phyloP scores from a whole-genome alignment of 2,888 invertebrate genomes.

The Pyrgus malvae region DNA sequence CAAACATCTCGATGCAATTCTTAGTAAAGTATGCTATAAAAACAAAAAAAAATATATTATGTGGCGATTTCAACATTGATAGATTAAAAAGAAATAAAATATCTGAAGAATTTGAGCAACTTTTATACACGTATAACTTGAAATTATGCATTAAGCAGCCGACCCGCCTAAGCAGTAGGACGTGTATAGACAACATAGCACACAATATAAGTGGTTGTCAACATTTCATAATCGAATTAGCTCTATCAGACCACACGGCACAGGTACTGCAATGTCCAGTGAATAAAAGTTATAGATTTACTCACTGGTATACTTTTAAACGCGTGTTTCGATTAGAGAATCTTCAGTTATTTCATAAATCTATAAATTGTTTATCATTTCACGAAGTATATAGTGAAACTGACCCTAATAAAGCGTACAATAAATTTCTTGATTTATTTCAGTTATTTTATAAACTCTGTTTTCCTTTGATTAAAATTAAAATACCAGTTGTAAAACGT shows the following conservation, averaged over 20 bases:
- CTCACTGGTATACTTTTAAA: background rate
- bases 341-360: background rate
- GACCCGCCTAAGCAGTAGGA: background rate
- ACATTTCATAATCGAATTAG: background rate
- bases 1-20: background rate
- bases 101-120: background rate
- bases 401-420: background rate
- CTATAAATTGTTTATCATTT: background rate
- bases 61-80: background rate
- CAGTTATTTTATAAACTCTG: background rate
- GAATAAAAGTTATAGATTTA: background rate
- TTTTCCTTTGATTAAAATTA: background rate
- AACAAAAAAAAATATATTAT: background rate
- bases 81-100: background rate
- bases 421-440: background rate
- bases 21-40: background rate
- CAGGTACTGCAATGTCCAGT: background rate
- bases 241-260: background rate
- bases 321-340: background rate
- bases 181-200: background rate
- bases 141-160: background rate
- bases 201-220: background rate
- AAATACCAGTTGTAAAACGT: background rate
- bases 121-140: background rate
- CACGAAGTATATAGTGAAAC: background rate